These are phyloP conservation scores for Anneissia japonica DNA, from an alignment of 35 echinoderm and acorn worm species.

Conservation along the genomic window DNA sequence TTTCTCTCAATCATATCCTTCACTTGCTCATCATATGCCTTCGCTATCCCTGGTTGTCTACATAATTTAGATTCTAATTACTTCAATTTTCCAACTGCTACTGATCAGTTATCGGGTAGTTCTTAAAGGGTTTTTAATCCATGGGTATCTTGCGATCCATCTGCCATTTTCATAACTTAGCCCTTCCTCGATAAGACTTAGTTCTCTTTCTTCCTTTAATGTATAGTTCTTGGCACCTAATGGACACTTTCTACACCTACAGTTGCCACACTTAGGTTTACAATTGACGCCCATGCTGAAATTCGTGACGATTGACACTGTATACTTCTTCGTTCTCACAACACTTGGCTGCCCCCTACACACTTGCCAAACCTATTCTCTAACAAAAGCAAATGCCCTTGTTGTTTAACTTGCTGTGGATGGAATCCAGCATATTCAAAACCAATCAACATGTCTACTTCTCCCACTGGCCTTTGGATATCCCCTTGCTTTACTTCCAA, in stretches of 20 bases:
- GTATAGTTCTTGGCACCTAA: not conserved
- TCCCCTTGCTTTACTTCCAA: not conserved
- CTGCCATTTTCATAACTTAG: not conserved
- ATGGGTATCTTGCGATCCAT: not conserved
- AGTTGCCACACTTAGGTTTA: not conserved
- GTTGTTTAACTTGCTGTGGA: not conserved
- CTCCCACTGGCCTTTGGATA: not conserved
- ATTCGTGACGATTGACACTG: not conserved
- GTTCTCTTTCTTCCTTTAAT: not conserved
- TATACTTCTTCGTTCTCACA: not conserved
- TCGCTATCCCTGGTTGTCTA: not conserved
- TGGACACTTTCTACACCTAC: not conserved
- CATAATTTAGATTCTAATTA: not conserved
- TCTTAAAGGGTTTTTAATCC: not conserved
- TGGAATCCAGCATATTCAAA: constrained; percentile 14
- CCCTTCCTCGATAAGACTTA: not conserved
- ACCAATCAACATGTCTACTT: constrained; percentile 4
- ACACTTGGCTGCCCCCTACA: not conserved
- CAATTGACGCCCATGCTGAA: not conserved
- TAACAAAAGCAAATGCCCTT: not conserved
- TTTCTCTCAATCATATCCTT: not conserved
- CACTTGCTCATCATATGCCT: not conserved
- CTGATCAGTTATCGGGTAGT: not conserved
- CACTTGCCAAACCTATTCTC: not conserved
- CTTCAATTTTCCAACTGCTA: not conserved